Conservation (phyloP, 2,113 vertebrate genomes). For the Gavialis gangeticus region DNA sequence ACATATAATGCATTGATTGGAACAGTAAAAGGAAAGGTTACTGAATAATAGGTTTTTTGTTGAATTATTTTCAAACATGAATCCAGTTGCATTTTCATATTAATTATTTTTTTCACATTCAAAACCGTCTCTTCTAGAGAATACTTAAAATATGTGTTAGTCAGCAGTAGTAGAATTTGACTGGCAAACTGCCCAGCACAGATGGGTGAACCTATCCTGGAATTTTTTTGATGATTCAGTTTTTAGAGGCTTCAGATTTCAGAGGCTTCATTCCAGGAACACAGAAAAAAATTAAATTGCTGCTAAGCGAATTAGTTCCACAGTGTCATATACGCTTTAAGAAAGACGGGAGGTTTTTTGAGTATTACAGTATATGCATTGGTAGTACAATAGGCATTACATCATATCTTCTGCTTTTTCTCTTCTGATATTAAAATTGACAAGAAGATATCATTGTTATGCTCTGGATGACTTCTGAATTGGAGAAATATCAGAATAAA, state of each 20-base stretch:
- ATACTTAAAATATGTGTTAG: not conserved
- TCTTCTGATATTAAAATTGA: not conserved
- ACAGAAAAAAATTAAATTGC: not conserved
- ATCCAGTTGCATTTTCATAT: fast-evolving
- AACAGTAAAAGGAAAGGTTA: not conserved
- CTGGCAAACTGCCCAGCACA: not conserved
- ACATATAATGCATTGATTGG: not conserved
- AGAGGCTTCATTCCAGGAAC: not conserved
- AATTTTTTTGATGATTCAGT: not conserved
- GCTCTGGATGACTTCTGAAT: not conserved
- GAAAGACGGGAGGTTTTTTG: not conserved
- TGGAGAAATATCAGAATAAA: not conserved
- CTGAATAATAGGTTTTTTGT: not conserved
- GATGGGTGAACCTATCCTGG: not conserved
- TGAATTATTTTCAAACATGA: not conserved
- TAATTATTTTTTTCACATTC: not conserved
- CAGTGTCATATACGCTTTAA: not conserved
- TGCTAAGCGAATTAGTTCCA: not conserved
- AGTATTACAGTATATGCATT: not conserved
- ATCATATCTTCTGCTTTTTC: not conserved
- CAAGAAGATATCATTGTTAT: not conserved
- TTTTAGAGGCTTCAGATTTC: not conserved
- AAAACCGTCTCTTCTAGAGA: not conserved
- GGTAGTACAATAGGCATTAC: not conserved
- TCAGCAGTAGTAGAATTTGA: not conserved